These are phyloP conservation scores for Rattus rattus DNA, from an alignment of 2,113 vertebrate genomes.

Conservation along the genomic window DNA sequence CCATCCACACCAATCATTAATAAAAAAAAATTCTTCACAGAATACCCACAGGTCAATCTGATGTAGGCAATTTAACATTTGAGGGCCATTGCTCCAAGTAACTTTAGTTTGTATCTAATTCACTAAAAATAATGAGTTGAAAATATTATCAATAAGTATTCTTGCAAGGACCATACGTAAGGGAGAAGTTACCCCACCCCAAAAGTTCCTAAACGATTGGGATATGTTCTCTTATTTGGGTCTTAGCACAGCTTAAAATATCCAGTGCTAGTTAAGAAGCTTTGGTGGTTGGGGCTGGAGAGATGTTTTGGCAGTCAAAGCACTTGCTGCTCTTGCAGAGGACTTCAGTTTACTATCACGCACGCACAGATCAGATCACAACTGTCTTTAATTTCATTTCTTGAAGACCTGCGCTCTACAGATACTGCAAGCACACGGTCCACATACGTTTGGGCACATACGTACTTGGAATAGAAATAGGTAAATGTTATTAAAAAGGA, in stretches of 20 bases:
- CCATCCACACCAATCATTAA: neutral
- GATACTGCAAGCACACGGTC: neutral
- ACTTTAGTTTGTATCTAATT: neutral
- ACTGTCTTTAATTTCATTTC: neutral
- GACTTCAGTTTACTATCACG: neutral
- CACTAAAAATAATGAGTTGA: neutral
- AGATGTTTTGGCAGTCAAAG: neutral
- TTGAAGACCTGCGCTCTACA: neutral
- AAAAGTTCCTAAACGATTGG: neutral
- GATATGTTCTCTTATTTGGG: neutral
- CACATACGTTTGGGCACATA: neutral
- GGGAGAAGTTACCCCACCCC: neutral
- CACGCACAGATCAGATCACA: neutral
- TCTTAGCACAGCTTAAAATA: neutral
- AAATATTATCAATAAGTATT: constrained; percentile 38
- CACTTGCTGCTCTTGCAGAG: neutral
- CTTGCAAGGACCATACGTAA: neutral
- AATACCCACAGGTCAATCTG: neutral
- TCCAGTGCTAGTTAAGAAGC: neutral
- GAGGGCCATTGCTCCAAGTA: neutral
- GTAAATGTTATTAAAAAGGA: neutral
- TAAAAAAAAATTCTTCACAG: neutral
- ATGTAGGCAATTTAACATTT: neutral
- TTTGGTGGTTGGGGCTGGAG: neutral
- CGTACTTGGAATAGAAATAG: neutral